A percentile compares a stretch with the other conserved stretches of the same genome.
Evolutionary conservation across 2,113 vertebrate genomes (phyloP).

Genomic region (Alces alces): DNA sequence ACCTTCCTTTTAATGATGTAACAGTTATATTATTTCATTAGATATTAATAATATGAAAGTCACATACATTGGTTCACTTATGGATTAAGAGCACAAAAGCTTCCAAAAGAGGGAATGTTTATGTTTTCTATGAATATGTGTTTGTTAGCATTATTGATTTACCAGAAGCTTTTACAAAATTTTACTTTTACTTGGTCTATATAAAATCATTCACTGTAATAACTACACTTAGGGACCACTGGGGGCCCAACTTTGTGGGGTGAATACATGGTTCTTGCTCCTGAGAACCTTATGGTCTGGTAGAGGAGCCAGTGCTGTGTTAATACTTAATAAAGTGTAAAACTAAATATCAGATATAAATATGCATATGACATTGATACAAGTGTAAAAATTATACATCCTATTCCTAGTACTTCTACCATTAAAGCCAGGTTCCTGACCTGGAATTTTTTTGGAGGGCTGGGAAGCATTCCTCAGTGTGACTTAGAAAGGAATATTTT

Average conservation of each 20-base stretch:
- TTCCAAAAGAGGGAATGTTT: neutral
- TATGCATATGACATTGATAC: neutral
- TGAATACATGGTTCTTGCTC: neutral
- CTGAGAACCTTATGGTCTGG: neutral
- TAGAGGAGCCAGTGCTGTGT: neutral
- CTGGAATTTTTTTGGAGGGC: neutral
- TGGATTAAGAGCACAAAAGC: neutral
- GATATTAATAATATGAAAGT: neutral
- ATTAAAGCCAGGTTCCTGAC: neutral
- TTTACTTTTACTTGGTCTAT: neutral
- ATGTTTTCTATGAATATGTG: neutral
- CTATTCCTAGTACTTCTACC: neutral
- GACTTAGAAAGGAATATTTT: neutral
- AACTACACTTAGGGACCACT: neutral
- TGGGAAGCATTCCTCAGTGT: neutral
- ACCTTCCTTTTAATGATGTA: neutral
- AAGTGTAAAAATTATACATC: neutral
- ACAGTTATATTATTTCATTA: neutral
- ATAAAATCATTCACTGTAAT: neutral
- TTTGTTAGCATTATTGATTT: neutral
- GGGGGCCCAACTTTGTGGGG: neutral
- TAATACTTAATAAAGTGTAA: neutral
- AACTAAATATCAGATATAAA: neutral
- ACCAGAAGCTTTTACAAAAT: neutral
- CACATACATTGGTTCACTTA: neutral